Evolutionary conservation across 2,113 vertebrate genomes (phyloP).

Genomic region (Benitochromis conjunctus): DNA sequence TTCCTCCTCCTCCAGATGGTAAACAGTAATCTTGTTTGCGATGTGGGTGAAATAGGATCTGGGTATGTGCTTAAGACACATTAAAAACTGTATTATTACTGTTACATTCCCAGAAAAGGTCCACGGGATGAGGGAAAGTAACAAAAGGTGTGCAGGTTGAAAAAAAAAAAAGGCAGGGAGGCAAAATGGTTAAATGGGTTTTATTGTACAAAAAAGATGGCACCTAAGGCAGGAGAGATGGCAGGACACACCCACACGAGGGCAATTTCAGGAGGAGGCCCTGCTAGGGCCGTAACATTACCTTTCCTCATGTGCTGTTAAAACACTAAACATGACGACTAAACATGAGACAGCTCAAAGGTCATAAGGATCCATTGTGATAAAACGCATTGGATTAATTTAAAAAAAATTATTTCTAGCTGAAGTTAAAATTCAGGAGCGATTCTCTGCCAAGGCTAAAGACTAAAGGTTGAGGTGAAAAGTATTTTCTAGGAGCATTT

Average conservation of each 20-base stretch:
- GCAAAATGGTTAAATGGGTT: too few species aligned
- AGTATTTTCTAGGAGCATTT: neutral
- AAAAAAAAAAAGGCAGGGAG: too few species aligned
- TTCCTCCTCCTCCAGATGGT: neutral
- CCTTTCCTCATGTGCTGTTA: neutral
- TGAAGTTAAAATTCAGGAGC: neutral
- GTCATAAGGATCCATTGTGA: neutral
- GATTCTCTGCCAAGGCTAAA: neutral
- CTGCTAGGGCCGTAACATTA: too few species aligned
- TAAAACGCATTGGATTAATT: neutral
- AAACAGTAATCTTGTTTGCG: neutral
- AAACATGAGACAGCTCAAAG: too few species aligned
- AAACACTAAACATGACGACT: too few species aligned
- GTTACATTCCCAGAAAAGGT: too few species aligned
- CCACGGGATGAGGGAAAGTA: too few species aligned
- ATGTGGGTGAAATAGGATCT: neutral
- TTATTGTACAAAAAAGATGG: too few species aligned
- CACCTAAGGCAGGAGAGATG: too few species aligned
- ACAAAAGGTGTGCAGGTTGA: too few species aligned
- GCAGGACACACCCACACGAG: too few species aligned
- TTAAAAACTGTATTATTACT: neutral
- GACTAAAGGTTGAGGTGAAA: constrained; percentile 21
- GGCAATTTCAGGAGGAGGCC: too few species aligned
- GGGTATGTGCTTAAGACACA: neutral
- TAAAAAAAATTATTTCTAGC: neutral